Evolutionary conservation across 1,140 invertebrate species (phyloP).

Genomic region (Neuroterus valhalla): DNA sequence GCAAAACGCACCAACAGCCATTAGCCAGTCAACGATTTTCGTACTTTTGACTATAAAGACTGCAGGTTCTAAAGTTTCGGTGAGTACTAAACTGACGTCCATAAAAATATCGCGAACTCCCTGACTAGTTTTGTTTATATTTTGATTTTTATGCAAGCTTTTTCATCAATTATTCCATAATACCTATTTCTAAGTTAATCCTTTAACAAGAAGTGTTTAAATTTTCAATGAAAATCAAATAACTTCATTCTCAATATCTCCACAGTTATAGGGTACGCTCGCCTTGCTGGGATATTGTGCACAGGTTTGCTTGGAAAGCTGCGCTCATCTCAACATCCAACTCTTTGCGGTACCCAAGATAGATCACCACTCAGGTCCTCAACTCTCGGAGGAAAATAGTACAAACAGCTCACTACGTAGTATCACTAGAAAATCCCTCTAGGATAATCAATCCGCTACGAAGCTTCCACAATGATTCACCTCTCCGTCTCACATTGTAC

Average conservation of each 20-base stretch:
- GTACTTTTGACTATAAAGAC: no score
- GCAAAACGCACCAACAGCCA: no score
- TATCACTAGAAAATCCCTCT: conserved; percentile 64
- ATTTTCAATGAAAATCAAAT: no score
- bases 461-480: conserved; percentile 42
- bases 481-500: conserved; percentile 20
- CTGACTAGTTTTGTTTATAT: no score
- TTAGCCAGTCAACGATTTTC: no score
- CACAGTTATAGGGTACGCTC: conserved; percentile 87
- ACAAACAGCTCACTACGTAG: conserved; percentile 73
- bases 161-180: no score
- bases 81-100: no score
- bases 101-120: no score
- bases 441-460: conserved; percentile 71
- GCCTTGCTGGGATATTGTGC: conserved; percentile 89
- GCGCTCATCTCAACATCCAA: conserved; percentile 89
- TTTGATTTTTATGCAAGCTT: no score
- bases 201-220: no score
- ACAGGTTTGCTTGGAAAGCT: conserved; percentile 90
- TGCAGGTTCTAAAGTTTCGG: no score
- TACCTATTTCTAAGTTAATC: no score
- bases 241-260: conserved; percentile 65
- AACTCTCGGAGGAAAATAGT: conserved; percentile 74
- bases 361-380: conserved; percentile 50
- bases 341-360: conserved; percentile 86